Evolutionary conservation across 2,888 invertebrate genomes (phyloP).

Genomic region (Anorthoa munda): DNA sequence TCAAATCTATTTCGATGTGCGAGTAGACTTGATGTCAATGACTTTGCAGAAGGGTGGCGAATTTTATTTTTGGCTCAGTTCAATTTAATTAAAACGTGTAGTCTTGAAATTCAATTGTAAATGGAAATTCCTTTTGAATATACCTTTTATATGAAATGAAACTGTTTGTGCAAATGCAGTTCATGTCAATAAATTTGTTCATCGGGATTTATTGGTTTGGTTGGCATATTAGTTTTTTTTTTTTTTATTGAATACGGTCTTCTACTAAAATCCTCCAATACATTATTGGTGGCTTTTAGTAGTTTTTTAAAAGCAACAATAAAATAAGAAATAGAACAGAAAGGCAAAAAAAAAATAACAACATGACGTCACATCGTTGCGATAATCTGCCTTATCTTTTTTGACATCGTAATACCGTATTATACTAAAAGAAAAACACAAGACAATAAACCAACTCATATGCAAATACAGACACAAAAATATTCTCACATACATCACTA

Average conservation of each 20-base stretch:
- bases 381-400: not conserved
- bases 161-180: conserved; percentile 27
- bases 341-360: not conserved
- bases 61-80: conserved; percentile 45
- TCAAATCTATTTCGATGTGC: conserved; percentile 42
- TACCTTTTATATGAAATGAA: conserved; percentile 29
- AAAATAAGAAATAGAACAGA: not conserved
- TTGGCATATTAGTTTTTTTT: not conserved
- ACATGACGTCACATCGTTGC: not conserved
- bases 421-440: not conserved
- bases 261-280: no score
- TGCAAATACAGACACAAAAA: conserved; percentile 34
- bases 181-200: conserved; percentile 21
- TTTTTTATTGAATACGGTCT: not conserved
- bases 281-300: not conserved
- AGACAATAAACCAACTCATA: conserved; percentile 8
- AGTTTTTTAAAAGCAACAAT: not conserved
- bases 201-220: conserved; percentile 13
- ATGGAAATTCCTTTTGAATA: conserved; percentile 31
- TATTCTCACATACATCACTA: conserved; percentile 47
- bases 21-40: conserved; percentile 48
- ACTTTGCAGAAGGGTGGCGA: conserved; percentile 27
- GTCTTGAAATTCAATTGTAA: conserved; percentile 40
- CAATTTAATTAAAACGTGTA: conserved; percentile 47
- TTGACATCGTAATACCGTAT: not conserved